Conservation (phyloP, 2,113 vertebrate genomes). For the Daubentonia madagascariensis region DNA sequence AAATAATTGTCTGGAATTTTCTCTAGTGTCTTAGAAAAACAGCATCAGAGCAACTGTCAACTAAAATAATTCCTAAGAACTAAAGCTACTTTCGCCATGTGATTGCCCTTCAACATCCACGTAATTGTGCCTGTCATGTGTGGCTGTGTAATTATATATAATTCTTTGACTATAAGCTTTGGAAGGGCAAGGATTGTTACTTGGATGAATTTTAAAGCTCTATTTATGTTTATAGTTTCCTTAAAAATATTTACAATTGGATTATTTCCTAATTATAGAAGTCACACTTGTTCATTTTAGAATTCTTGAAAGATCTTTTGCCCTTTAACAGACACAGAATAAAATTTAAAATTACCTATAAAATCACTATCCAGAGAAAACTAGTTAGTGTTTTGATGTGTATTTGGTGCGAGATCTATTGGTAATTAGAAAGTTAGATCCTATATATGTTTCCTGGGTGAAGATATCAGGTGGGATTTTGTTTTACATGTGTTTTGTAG, state of each 20-base stretch:
- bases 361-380: background rate
- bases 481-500: background rate
- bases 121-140: background rate
- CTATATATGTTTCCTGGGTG: background rate
- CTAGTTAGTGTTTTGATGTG: background rate
- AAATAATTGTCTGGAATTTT: constrained; percentile 7
- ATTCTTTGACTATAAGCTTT: constrained; percentile 23
- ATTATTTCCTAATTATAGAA: constrained; percentile 12
- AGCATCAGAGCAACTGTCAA: background rate
- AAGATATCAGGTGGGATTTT: background rate
- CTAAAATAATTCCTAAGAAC: background rate
- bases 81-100: background rate
- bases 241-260: constrained; percentile 7
- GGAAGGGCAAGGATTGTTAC: background rate
- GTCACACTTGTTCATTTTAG: background rate
- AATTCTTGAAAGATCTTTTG: constrained; percentile 1
- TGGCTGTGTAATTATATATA: background rate
- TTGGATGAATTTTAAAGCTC: background rate
- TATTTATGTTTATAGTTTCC: background rate
- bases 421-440: background rate
- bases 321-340: background rate
- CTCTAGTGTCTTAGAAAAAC: background rate
- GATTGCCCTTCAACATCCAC: background rate
- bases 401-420: constrained; percentile 10
- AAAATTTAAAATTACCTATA: background rate